Percentiles rank a stretch among this genome's conserved stretches.
Conservation (phyloP, 2,888 invertebrate genomes). For the Xestia rhomboidea region DNA sequence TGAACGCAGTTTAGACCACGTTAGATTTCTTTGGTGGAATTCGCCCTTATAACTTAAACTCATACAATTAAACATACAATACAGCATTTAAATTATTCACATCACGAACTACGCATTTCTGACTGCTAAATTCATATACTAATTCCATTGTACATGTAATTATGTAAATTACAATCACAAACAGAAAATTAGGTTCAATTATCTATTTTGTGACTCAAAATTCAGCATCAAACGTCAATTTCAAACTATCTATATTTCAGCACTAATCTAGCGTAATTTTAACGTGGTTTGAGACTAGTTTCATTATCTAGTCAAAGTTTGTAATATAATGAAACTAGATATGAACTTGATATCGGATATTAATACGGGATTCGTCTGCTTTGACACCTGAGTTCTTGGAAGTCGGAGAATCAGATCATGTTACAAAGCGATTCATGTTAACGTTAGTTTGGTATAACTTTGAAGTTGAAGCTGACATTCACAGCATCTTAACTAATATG, state of each 20-base stretch:
- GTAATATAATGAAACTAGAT: slow-evolving; percentile 7
- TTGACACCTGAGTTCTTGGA: background rate
- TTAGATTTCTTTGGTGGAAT: background rate
- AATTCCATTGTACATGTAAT: background rate
- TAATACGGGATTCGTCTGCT: background rate
- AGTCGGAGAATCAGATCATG: background rate
- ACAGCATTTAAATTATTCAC: background rate
- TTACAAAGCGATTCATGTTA: background rate
- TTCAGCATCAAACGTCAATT: background rate
- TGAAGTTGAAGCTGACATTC: background rate
- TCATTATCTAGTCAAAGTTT: background rate
- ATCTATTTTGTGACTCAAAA: background rate
- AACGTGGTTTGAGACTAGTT: slow-evolving; percentile 8
- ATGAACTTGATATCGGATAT: background rate
- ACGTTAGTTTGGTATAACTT: background rate
- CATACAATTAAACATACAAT: background rate
- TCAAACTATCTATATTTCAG: background rate
- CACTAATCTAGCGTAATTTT: slow-evolving; percentile 9
- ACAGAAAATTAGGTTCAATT: background rate
- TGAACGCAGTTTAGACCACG: background rate
- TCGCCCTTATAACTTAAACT: background rate
- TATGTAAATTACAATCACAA: background rate
- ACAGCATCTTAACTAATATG: background rate
- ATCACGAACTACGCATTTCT: background rate
- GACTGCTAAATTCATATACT: background rate